These are phyloP conservation scores for Danio kyathit DNA, from an alignment of 2,797 vertebrate genomes.

Conservation along the genomic window DNA sequence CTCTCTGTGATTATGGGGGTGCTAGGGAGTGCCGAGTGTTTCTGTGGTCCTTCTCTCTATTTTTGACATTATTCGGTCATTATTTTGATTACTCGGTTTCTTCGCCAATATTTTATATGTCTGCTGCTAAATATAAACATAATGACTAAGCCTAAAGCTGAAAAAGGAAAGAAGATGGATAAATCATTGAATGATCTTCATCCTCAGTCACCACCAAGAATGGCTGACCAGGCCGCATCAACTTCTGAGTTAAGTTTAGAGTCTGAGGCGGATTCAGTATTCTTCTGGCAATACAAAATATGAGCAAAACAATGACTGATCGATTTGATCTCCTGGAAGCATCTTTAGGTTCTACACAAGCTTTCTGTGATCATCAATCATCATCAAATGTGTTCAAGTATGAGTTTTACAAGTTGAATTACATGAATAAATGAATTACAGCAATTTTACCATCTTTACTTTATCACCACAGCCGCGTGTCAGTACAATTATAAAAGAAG, in stretches of 20 bases:
- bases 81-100: neutral
- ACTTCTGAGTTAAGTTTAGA: neutral
- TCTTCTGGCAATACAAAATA: conserved; percentile 8
- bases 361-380: no score
- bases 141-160: no score
- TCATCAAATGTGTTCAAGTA: no score
- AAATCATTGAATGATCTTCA: neutral
- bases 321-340: conserved; percentile 17
- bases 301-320: conserved; percentile 26
- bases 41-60: conserved; percentile 7
- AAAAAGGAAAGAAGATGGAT: neutral
- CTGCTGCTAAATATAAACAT: no score
- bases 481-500: no score
- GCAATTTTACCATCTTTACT: no score
- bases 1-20: neutral
- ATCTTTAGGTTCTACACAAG: neutral
- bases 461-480: no score
- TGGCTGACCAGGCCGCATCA: neutral
- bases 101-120: neutral
- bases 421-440: no score
- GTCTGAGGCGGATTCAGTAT: neutral
- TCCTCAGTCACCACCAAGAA: neutral
- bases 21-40: neutral
- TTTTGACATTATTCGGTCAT: neutral
- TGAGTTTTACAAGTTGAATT: no score